Evolutionary conservation across 2,113 vertebrate genomes (phyloP).

Genomic region (Pomatorhinus ruficollis): DNA sequence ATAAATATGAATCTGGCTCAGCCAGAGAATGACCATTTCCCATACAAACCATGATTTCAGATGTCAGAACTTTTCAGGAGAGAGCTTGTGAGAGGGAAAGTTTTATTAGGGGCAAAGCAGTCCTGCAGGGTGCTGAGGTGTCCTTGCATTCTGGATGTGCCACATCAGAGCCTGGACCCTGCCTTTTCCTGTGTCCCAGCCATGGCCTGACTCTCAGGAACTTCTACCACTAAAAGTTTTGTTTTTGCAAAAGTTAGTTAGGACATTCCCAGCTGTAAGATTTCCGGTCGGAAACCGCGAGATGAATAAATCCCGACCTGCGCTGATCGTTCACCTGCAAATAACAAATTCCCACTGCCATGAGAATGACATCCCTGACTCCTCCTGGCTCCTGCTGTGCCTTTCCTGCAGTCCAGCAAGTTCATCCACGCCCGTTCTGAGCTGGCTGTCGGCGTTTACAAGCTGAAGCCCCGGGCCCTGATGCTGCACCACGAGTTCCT

Average conservation of each 20-base stretch:
- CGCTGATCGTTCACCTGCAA: accelerated
- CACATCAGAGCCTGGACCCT: not conserved
- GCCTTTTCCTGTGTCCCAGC: not conserved
- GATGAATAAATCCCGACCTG: not conserved
- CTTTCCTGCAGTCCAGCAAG: slow-evolving; percentile 74
- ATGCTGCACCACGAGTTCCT: slow-evolving; percentile 89
- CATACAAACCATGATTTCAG: not conserved
- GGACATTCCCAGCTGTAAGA: not conserved
- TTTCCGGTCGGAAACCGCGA: not conserved
- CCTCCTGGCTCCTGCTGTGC: not conserved
- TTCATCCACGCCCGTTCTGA: slow-evolving; percentile 81
- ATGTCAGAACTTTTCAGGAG: not conserved
- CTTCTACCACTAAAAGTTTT: not conserved
- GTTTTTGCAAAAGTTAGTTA: not conserved
- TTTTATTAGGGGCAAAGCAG: not conserved
- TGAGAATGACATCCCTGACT: not conserved
- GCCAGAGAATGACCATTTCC: not conserved
- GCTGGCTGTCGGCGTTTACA: slow-evolving; percentile 82
- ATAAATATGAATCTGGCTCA: not conserved
- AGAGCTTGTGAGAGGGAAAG: not conserved
- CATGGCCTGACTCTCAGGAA: not conserved
- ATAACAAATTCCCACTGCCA: accelerated
- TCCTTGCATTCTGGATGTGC: not conserved
- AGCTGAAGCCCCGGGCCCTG: slow-evolving; percentile 79
- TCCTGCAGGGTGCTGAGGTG: not conserved